phyloP scores from a whole-genome alignment of 2,888 invertebrate species.

The Trichopoda pennipes region DNA sequence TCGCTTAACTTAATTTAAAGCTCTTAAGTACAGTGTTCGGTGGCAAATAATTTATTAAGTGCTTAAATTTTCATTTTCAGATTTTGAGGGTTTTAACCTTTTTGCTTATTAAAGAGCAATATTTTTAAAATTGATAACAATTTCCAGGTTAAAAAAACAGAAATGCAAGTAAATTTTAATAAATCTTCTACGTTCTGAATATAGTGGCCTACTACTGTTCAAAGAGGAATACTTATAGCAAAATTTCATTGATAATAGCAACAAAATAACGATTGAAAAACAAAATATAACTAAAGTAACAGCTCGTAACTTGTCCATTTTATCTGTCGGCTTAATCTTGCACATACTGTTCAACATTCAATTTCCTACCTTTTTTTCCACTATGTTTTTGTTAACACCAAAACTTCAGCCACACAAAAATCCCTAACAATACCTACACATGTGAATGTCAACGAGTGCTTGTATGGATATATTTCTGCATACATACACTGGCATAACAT shows the following conservation, averaged over 20 bases:
- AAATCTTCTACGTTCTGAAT: neutral
- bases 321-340: constrained; percentile 72
- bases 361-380: constrained; percentile 70
- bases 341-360: constrained; percentile 72
- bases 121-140: no score
- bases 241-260: constrained; percentile 52
- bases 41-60: no score
- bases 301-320: constrained; percentile 72
- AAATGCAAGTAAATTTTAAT: no score
- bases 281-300: constrained; percentile 63
- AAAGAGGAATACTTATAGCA: constrained; percentile 39
- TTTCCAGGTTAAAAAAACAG: no score
- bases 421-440: neutral
- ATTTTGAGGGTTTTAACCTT: no score
- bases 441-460: neutral
- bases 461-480: neutral
- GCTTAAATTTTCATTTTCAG: no score
- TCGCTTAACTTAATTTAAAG: no score
- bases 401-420: constrained; percentile 37
- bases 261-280: constrained; percentile 31
- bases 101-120: no score
- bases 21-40: no score
- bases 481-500: constrained; percentile 4
- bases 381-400: constrained; percentile 52
- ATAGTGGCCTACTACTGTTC: constrained; percentile 2